Base-by-base conservation (phyloP, 2,888 invertebrate species). In the Beris chalybata region DNA sequence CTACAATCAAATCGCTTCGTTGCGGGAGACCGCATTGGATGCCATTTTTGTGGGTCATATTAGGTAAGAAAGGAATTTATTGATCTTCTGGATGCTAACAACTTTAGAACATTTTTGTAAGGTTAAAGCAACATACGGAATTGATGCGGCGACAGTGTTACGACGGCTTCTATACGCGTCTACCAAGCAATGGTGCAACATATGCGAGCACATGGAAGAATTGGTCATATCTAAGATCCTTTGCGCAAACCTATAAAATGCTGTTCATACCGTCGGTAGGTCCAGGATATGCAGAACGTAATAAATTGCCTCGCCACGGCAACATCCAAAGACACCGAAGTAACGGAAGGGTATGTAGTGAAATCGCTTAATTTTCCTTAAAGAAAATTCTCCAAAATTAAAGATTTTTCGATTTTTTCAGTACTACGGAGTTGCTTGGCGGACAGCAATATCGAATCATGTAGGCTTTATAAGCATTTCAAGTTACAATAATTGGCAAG, bases 401-500 rank as follows among this genome's bases (percentile, higher is more conserved):
- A 54, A 54, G 7, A 4, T 4, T 5, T 54, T 6, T 5, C 54
- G 5, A 3, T 29, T 54, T 30, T 30, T 71, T 0, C 59, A 81
- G 74, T 89, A 90, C 74, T 90, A 88, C 73, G 85, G 85, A 67
- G 83, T 84, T 0, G 85, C 85, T 0, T 88, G 88, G 84, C 79
- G 84, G 59, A 84, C 83, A 44, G 88, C 88, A 1, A 76, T 88
- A 11, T 79, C 82, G 6, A 82, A 84, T 54, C 82, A 83, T 29
- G 83, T 86, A 9, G 80, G 82, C 64, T 82, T 86, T 63, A 79
- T 90, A 13, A 85, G 86, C 9, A 85, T 90, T 65, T 89, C 88
- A 48, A 89, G 89, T 66, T 90, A 88, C 74, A 90, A 90, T 75
- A 89, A 89, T 74, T 90, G 89, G 89, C 87, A 87, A 71, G 89